Evolutionary conservation across 2,797 vertebrate genomes (phyloP).

Genomic region (Chiroxiphia lanceolata): DNA sequence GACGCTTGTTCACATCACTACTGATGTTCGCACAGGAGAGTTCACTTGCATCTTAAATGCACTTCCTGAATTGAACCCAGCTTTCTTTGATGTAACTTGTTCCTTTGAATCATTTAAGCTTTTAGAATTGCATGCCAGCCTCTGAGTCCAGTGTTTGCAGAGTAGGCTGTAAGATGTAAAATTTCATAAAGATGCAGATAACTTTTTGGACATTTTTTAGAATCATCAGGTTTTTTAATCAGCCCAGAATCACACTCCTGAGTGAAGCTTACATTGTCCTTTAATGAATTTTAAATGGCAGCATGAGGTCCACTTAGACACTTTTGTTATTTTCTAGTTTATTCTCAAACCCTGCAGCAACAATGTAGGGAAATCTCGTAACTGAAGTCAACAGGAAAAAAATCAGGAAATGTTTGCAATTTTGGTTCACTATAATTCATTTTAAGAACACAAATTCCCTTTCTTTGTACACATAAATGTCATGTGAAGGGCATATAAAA

Average conservation of each 20-base stretch:
- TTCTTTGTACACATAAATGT: constrained; percentile 3
- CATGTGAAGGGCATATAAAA: constrained; percentile 31
- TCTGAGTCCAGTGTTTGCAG: neutral
- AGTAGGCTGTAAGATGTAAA: neutral
- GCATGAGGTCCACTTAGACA: neutral
- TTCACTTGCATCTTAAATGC: neutral
- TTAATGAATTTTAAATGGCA: neutral
- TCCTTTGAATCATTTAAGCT: neutral
- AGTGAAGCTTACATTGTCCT: neutral
- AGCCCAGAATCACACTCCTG: neutral
- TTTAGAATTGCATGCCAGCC: neutral
- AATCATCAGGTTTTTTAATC: neutral
- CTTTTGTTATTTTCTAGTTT: constrained; percentile 9
- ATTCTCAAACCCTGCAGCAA: neutral
- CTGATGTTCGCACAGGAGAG: neutral
- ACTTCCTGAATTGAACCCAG: neutral
- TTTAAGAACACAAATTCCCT: constrained; percentile 32
- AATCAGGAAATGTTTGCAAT: constrained; percentile 47
- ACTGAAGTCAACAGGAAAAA: constrained; percentile 15
- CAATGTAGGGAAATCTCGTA: neutral
- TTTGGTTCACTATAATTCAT: constrained; percentile 49
- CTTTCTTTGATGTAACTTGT: neutral
- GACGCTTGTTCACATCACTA: neutral
- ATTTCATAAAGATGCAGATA: neutral
- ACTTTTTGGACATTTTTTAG: neutral